Evolutionary conservation across 2,113 vertebrate species (phyloP), one percentile per base, ranked within the genome.

Genomic region (Oplegnathus fasciatus): DNA sequence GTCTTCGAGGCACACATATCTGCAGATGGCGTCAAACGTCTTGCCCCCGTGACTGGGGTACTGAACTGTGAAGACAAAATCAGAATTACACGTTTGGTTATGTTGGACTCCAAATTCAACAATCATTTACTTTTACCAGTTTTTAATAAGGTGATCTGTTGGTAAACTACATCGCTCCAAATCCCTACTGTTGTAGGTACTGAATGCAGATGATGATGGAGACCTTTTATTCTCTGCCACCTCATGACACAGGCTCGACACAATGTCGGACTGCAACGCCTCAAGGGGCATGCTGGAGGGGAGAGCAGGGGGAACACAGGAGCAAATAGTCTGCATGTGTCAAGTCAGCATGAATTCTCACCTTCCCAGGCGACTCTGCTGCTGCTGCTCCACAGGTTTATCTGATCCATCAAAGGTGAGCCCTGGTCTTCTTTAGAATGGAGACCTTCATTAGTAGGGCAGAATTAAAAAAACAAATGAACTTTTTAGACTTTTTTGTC

Each of bases 211-310:
- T 66, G 28, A 48, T 61, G 4, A 30, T 18, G 13, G 20, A 14
- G 14, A 55, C 28, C 26, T 65, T 73, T 81, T 65, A n/a, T n/a
- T 65, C 26, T 74, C 48, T 73, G 55, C 46, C 93, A 69, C 95
- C 92, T 44, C 6, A 71, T 26, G 92, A 94, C 94, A 90, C 95
- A 93, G 80, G 90, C 71, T 32, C 90, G 73, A 88, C 94, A 93
- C 83, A 28, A 22, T 52, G 82, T 85, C 32, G 44, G 50, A 77
- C 82, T 85, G 86, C 74, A 90, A 82, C 71, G 77, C 84, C 84
- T 90, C 65, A 32, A 82, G 77, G 82, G 83, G 75, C 89, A 78
- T 4, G 58, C 46, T 37, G 48, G 37, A 44, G n/a, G n/a, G 0
- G 1, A 66, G 14, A 34, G 64, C 11, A 14, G 22, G 28, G 17